These are phyloP conservation scores for Apodemia zela DNA, from an alignment of 2,888 invertebrate species.

Conservation along the genomic window DNA sequence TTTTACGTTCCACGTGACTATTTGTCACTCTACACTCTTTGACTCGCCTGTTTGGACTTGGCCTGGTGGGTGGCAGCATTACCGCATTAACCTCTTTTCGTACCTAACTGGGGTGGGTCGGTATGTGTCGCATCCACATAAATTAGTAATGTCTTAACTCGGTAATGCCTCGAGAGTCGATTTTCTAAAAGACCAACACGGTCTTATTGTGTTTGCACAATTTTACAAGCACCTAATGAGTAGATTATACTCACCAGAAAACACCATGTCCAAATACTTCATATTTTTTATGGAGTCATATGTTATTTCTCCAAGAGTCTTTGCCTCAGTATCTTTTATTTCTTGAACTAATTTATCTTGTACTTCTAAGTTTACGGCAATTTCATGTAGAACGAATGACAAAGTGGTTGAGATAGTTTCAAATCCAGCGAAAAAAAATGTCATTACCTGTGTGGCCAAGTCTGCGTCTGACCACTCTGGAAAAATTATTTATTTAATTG, in stretches of 20 bases:
- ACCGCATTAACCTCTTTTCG: too few relatives aligned
- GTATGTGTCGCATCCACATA: too few relatives aligned
- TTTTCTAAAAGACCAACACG: too few relatives aligned
- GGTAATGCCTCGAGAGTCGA: too few relatives aligned
- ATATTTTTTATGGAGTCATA: conserved; percentile 76
- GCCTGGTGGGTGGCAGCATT: too few relatives aligned
- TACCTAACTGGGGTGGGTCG: too few relatives aligned
- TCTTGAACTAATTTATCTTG: conserved; percentile 78
- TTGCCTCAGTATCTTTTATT: conserved; percentile 64
- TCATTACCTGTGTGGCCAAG: conserved; percentile 65
- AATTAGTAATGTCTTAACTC: too few relatives aligned
- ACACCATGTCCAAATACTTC: conserved; percentile 82
- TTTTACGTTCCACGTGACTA: too few relatives aligned
- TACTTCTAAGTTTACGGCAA: conserved; percentile 79
- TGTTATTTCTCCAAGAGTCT: conserved; percentile 63
- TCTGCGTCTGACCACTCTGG: conserved; percentile 61
- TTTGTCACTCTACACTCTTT: too few relatives aligned
- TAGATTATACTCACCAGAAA: conserved; percentile 59
- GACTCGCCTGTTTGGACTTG: too few relatives aligned
- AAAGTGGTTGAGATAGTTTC: conserved; percentile 69
- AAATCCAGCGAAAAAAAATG: conserved; percentile 81
- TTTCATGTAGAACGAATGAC: conserved; percentile 76
- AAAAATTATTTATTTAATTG: conserved; percentile 20
- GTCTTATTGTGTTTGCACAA: neutral
- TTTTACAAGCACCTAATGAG: neutral